These are phyloP conservation scores for Mya arenaria DNA, from an alignment of 1,140 invertebrate genomes.

Conservation along the genomic window DNA sequence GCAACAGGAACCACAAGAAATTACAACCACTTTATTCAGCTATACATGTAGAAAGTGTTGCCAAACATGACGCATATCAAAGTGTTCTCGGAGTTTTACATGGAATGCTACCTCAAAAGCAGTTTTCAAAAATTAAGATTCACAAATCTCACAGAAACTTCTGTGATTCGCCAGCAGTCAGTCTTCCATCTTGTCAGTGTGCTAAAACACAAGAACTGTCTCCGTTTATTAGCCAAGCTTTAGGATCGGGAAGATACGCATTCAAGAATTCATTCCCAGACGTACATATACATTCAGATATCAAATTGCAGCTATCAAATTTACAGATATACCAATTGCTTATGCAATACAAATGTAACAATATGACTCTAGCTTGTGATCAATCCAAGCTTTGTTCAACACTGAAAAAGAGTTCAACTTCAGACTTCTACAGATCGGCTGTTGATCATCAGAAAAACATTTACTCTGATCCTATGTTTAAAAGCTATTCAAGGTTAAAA, in stretches of 20 bases:
- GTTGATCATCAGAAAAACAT: background rate
- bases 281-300: background rate
- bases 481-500: slow-evolving; percentile 2
- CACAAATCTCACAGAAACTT: slow-evolving; percentile 22
- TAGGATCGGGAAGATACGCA: slow-evolving; percentile 4
- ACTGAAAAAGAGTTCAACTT: background rate
- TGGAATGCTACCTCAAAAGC: slow-evolving; percentile 19
- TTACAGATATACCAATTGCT: background rate
- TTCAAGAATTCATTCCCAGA: slow-evolving; percentile 28
- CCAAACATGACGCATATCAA: slow-evolving; percentile 13
- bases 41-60: slow-evolving; percentile 12
- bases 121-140: slow-evolving; percentile 37
- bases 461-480: slow-evolving; percentile 8
- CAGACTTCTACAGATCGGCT: background rate
- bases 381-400: background rate
- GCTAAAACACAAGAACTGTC: slow-evolving; percentile 1
- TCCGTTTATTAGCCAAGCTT: slow-evolving; percentile 18
- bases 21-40: slow-evolving; percentile 16
- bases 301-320: background rate
- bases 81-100: slow-evolving; percentile 30
- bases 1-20: slow-evolving; percentile 5
- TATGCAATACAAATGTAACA: slow-evolving; percentile 30
- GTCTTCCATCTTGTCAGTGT: slow-evolving; percentile 24
- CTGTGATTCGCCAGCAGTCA: slow-evolving; percentile 8
- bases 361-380: background rate